These are phyloP conservation scores for Hypotaenidia okinawae DNA, from an alignment of 2,797 vertebrate genomes.

Conservation along the genomic window DNA sequence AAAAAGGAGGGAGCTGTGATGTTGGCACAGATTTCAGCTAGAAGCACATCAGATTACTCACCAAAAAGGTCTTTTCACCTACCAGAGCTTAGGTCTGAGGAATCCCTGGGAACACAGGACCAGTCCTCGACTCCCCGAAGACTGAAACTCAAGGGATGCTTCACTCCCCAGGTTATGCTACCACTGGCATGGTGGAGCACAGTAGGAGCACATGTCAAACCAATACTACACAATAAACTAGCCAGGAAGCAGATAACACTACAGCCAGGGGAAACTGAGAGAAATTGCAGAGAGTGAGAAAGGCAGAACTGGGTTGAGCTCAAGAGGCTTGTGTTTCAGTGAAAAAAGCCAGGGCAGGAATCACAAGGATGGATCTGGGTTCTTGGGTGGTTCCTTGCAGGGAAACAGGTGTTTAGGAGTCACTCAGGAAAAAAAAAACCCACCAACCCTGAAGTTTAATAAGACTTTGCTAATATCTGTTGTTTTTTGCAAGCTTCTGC, in stretches of 20 bases:
- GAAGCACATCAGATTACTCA: not conserved
- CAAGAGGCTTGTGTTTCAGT: not conserved
- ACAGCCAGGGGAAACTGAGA: not conserved
- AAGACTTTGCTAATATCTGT: not conserved
- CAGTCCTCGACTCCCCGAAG: accelerated
- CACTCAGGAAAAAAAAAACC: not conserved
- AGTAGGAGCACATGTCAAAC: not conserved
- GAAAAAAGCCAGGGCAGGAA: not conserved
- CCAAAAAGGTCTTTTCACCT: not conserved
- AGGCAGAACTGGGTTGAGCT: not conserved
- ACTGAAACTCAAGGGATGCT: not conserved
- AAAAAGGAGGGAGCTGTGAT: not conserved
- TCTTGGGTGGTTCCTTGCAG: not conserved
- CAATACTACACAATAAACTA: not conserved
- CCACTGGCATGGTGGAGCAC: not conserved
- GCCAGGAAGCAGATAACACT: not conserved
- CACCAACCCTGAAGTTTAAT: not conserved
- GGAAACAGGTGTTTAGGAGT: not conserved
- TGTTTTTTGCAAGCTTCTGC: not conserved
- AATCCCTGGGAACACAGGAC: accelerated
- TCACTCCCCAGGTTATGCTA: not conserved
- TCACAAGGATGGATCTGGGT: accelerated
- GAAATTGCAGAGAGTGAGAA: not conserved
- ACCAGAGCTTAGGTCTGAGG: not conserved
- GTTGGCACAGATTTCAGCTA: not conserved